Evolutionary conservation across 2,113 vertebrate genomes (phyloP), one percentile per base, ranked within the genome.

Genomic region (Ptyas mucosa): DNA sequence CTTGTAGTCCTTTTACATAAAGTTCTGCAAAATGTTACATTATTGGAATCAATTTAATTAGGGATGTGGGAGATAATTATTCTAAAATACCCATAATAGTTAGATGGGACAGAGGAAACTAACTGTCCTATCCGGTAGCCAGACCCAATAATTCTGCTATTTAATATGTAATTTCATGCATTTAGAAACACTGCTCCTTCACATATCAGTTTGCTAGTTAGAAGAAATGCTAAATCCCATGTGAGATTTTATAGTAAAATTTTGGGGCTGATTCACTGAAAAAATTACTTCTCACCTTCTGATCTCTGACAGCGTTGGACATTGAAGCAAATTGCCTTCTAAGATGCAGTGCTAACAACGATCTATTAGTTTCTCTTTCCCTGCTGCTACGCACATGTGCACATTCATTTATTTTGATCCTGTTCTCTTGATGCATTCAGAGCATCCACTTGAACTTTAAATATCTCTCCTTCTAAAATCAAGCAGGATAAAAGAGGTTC

Each of bases 371-470:
- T 95, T 94, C 85, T 93, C 64, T 91, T 93, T 92, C 90, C 61
- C n/a, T 88, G 53, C 12, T 69, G 24, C 92, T 89, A 91, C 21
- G 18, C 46, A 94, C 46, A 7, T 0, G 0, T 51, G 58, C 58
- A 1, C 9, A 39, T 89, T 81, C n/a, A 88, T 87, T 92, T 43
- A 43, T 21, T 92, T 92, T 91, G 0, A 46, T 93, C 85, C 49
- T 52, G 29, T 1, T 94, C 8, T 88, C 86, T 94, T 87, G 90
- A 54, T 88, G 61, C 90, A 90, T 89, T 5, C 39, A 5, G 34
- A 87, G 0, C 51, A 92, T 53, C 39, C 92, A 69, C 88, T 90
- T 91, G 93, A 95, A 90, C 91, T 97, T 96, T 96, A 95, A 96
- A 96, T 94, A 92, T 91, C 94, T 90, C 85, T 54, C 75, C 88